Base-by-base conservation (phyloP, 2,888 invertebrate genomes). In the Branchellion lobata region DNA sequence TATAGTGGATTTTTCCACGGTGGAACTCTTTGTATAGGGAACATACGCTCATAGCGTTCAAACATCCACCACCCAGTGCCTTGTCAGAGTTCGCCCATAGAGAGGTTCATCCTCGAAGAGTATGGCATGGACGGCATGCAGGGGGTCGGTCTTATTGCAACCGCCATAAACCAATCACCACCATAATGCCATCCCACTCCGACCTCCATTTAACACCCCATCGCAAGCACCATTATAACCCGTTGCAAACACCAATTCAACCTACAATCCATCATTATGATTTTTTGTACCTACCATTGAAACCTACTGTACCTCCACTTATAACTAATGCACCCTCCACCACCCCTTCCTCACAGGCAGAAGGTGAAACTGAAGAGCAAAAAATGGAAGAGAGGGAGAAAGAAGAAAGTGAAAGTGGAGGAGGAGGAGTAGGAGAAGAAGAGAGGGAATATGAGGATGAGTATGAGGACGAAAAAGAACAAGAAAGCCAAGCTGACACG, bases 401-500 rank as follows among this genome's bases (percentile, higher is more conserved):
- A 27, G 75, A 27, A 57, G 75, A 53, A 34, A 51, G 36, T 1
- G 21, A 33, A 14, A 31, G 29, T 31, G 33, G 31, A 14, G 21
- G 29, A 2, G 75, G 57, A 53, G 73, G 24, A 24, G 79, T 40
- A 36, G 82, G 82, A 53, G 71, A 83, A 82, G 76, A 83, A 83
- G 34, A 83, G 82, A 31, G 83, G 82, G 81, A 83, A 83, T 71
- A 83, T 81, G 78, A 83, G 83, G 80, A 83, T 79, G 29, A 83
- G 80, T 80, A 81, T 81, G 75, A 83, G 80, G 75, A 83, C 83
- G 80, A 82, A 83, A 68, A 83, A 82, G 21, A 83, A 82, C 74
- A 83, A 83, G 76, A 82, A 83, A 74, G 82, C 83, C 81, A 82
- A 80, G 82, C 83, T 82, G 65, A 83, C 83, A 83, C 83, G 83